Evolutionary conservation across 53 echinoderm and acorn worm species (phyloP), one percentile per base, ranked within the genome.

Genomic region (Echinarachnius parma): DNA sequence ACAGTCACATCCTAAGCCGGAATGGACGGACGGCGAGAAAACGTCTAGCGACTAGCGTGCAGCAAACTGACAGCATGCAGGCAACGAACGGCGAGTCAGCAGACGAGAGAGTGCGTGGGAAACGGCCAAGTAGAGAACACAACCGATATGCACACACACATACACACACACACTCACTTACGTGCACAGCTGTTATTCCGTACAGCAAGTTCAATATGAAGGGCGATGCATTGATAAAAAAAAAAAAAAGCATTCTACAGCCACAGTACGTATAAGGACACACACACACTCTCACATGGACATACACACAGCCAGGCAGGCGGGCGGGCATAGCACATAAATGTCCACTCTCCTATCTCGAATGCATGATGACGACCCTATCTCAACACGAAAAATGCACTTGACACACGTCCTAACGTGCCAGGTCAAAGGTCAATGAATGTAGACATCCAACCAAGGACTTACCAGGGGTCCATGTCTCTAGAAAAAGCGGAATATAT

Each of bases 401-500:
- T 72, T 72, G 74, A 72, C 57, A 72, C 57, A 72, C 74, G 74
- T 26, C 74, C 56, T 37, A 30, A 52, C 57, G 57, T 56, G 74
- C 42, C 10, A 29, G 37, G 74, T 72, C 74, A 72, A 56, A 72
- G 74, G 74, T 72, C 74, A 72, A 72, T 3, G 74, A 55, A 72
- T 29, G 28, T 56, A 42, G 39, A 56, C 74, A 37, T 72, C 74
- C 74, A 4, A n/a, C 8, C 42, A n/a, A n/a, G n/a, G n/a, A n/a
- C n/a, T n/a, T n/a, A n/a, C n/a, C n/a, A n/a, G n/a, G n/a, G n/a
- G n/a, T 8, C 8, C 42, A 42, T 9, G 42, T 42, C 42, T 42
- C 8, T 8, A 42, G 42, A 42, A 14, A 42, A 14, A 42, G 42
- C 42, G 42, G 42, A n/a, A n/a, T n/a, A n/a, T n/a, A n/a, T n/a